phyloP scores from a whole-genome alignment of 2,113 vertebrate genomes.

The Oncorhynchus mykiss region DNA sequence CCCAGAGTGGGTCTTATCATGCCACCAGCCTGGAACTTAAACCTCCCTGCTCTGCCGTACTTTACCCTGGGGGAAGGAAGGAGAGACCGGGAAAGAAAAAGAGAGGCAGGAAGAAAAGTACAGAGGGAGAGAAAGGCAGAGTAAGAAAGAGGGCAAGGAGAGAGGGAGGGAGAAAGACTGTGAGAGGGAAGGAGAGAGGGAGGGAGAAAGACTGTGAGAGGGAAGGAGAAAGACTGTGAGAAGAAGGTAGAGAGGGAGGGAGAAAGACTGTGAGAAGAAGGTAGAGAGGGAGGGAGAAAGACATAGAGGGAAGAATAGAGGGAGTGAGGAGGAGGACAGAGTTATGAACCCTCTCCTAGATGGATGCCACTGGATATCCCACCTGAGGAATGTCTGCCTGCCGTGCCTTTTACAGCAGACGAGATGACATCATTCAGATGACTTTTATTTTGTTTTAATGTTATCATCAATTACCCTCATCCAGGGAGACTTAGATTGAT shows the following conservation, averaged over 20 bases:
- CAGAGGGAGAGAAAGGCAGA: too few species aligned
- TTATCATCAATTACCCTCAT: background rate
- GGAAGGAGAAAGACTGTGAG: too few species aligned
- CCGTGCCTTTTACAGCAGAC: background rate
- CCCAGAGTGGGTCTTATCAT: slow-evolving; percentile 5
- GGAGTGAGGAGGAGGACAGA: background rate
- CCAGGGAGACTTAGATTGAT: background rate
- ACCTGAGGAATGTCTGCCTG: background rate
- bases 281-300: too few species aligned
- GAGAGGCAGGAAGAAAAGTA: too few species aligned
- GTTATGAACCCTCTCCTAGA: background rate
- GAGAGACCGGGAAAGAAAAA: too few species aligned
- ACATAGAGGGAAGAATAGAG: too few species aligned
- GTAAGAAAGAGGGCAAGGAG: too few species aligned
- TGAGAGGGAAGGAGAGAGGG: too few species aligned
- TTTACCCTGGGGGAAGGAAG: background rate
- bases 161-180: too few species aligned
- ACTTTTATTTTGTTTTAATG: background rate
- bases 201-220: too few species aligned
- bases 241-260: too few species aligned
- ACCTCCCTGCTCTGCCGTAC: slow-evolving; percentile 34
- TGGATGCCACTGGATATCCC: background rate
- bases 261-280: too few species aligned
- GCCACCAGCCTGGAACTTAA: slow-evolving; percentile 52
- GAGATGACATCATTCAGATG: background rate